These are phyloP conservation scores for Leptoclinus maculatus DNA, from an alignment of 2,797 vertebrate species.

Conservation along the genomic window DNA sequence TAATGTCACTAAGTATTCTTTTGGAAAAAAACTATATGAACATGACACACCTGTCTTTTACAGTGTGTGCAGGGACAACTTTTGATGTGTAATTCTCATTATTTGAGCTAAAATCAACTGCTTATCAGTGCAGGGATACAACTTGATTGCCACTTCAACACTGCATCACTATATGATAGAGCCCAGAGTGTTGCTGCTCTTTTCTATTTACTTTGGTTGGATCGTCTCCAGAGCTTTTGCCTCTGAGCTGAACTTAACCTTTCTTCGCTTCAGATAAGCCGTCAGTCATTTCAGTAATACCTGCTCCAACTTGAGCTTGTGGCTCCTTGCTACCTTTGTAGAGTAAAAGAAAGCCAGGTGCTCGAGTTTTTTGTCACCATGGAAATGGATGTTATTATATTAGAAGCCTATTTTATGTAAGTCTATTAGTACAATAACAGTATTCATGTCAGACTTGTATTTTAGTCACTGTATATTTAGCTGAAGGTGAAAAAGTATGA, in stretches of 20 bases:
- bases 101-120: background rate
- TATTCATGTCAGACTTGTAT: background rate
- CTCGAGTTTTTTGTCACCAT: background rate
- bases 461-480: background rate
- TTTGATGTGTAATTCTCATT: background rate
- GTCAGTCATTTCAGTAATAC: slow-evolving; percentile 24
- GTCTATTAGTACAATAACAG: background rate
- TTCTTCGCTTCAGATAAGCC: slow-evolving; percentile 15
- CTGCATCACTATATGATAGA: background rate
- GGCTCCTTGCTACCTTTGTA: slow-evolving; percentile 10
- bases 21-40: background rate
- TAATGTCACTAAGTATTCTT: background rate
- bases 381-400: background rate
- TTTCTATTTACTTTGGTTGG: slow-evolving; percentile 1
- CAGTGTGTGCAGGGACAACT: background rate
- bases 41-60: background rate
- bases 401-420: background rate
- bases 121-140: background rate
- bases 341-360: slow-evolving; percentile 9
- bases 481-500: background rate
- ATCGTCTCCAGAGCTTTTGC: slow-evolving; percentile 20
- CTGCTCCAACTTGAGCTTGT: slow-evolving; percentile 49
- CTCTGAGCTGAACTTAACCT: slow-evolving; percentile 32
- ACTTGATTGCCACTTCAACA: background rate
- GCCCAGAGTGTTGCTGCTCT: slow-evolving; percentile 1